Evolutionary conservation across 2,888 invertebrate species (phyloP), one percentile per base, ranked within the genome.

Genomic region (Ceramica pisi): DNA sequence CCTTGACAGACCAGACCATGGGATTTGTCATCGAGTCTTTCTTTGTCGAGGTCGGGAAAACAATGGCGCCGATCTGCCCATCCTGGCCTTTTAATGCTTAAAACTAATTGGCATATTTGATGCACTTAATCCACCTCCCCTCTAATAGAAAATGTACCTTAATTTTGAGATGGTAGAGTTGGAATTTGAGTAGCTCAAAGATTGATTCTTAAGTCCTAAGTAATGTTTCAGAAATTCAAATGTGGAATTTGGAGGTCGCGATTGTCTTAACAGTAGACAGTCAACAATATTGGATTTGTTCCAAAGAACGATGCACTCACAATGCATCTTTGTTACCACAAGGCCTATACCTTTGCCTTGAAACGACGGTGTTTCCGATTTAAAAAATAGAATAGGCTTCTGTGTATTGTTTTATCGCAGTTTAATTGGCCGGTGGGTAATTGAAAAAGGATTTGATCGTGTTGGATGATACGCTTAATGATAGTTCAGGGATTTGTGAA

Each of bases 271-370:
- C 80, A 86, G 87, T 88, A 88, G 85, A 86, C 86, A 80, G 78
- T 87, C 92, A 91, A 94, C 93, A 94, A 93, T 95, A 94, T 95
- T 95, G 95, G 95, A 95, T 94, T 94, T 88, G 94, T 94, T 95
- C 95, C 95, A 95, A 95, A 88, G 90, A 88, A 86, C 88, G 89
- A 89, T 87, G 90, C 86, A 86, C 85, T 84, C 90, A 95, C 95
- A 95, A 95, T 95, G 94, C 94, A 93, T 92, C 94, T 94, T 95
- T 95, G 95, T 95, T 94, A 92, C 89, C 88, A 85, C 91, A 91
- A 93, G 94, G 93, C 89, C 91, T 87, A 89, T 87, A 85, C 87
- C 89, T 89, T 90, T 87, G 92, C 93, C 94, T 95, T 93, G 92
- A 76, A 84, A 81, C 80, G 81, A 88, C 84, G 86, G 82, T 86